Evolutionary conservation across 2,888 invertebrate species (phyloP).

Genomic region (Parnassius apollo): DNA sequence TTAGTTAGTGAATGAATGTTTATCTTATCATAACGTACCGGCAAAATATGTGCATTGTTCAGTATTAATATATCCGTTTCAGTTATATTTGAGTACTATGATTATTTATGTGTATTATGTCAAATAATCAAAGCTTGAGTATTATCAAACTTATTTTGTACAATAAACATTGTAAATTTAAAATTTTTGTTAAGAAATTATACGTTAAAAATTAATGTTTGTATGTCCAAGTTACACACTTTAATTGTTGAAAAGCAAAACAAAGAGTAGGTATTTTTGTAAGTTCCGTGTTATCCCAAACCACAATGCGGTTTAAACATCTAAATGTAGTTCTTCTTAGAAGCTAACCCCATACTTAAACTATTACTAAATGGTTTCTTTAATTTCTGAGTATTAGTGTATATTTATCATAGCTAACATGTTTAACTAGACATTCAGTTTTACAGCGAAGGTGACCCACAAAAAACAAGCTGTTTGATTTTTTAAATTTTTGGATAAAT

Average conservation of each 20-base stretch:
- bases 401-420: background rate
- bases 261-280: constrained; percentile 19
- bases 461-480: too few relatives aligned
- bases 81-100: too few relatives aligned
- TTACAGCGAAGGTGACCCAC: background rate
- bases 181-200: too few relatives aligned
- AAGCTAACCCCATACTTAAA: constrained; percentile 7
- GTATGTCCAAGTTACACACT: background rate
- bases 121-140: too few relatives aligned
- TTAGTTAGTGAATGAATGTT: too few relatives aligned
- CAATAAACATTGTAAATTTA: too few relatives aligned
- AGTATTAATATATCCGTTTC: too few relatives aligned
- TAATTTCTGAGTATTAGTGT: constrained; percentile 1
- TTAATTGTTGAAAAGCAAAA: background rate
- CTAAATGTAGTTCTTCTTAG: constrained; percentile 18
- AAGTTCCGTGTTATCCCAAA: constrained; percentile 35
- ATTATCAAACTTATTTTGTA: too few relatives aligned
- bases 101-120: too few relatives aligned
- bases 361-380: constrained; percentile 7
- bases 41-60: too few relatives aligned
- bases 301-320: constrained; percentile 29
- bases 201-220: background rate
- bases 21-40: too few relatives aligned
- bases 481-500: too few relatives aligned
- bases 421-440: background rate